Evolutionary conservation across 2,797 vertebrate species (phyloP), one percentile per base, ranked within the genome.

Genomic region (Gephyroberyx darwinii): DNA sequence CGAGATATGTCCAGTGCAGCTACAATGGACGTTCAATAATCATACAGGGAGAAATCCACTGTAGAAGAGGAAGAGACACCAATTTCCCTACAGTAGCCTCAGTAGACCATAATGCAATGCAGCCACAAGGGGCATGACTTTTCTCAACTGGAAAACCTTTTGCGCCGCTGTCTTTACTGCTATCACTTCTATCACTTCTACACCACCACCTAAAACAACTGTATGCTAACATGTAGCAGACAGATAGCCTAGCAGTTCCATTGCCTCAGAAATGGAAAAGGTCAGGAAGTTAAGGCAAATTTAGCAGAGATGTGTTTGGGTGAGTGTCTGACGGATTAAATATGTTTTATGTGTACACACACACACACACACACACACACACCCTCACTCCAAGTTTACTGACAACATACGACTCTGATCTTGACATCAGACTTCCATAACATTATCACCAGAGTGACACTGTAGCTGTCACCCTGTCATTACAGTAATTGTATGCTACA

Each of bases 401-500:
- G n/a, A 33, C 55, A 2, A 17, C 57, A 20, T 53, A 1, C 10
- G 65, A 58, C 53, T 77, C 69, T 74, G 65, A 61, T 71, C 69
- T 54, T 39, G 6, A 65, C 33, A 59, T 71, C 39, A 9, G 3
- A 26, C 51, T 52, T 60, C 1, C 63, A 50, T 26, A 68, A 9
- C 55, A 20, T 65, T 71, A 59, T 61, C 65, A 54, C 64, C 73
- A 66, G 5, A 59, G 3, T 39, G 8, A 50, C 26, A 20, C 19
- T 50, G 45, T 51, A 48, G 55, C 19, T 54, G 45, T 77, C 26
- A 45, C 8, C 65, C 51, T 77, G 2, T 84, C 19, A 85, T 87
- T 62, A 74, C 48, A 73, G 2, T 81, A 65, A 70, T 87, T 58
- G 69, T 12, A 70, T 51, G 53, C 33, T 9, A 2, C 10, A 33